Evolutionary conservation across 2,888 invertebrate species (phyloP), one percentile per base, ranked within the genome.

Genomic region (Cerceris ruficornis): DNA sequence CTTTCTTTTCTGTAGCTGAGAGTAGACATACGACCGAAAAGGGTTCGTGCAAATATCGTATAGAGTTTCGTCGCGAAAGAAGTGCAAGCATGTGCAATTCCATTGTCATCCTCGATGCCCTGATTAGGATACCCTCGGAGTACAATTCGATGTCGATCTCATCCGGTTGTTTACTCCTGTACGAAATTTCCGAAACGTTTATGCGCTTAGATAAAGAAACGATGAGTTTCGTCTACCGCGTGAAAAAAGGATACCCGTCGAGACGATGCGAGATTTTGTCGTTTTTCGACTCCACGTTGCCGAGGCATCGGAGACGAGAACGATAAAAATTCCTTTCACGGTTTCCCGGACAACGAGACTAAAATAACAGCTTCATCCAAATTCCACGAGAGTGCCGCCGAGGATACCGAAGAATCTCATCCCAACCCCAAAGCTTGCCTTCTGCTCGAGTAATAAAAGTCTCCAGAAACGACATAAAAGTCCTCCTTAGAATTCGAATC

Each of bases 271-370:
- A 28, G n/a, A 15, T 54, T 60, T 43, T 61, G 7, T 54, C 66
- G 66, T 66, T 77, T 77, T 62, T 64, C 49, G 71, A 55, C 52
- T 65, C 49, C 49, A 52, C 11, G n/a, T n/a, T 52, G 68, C 62
- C 52, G 69, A 39, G 60, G 39, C 28, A 28, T 69, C 46, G 52
- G 60, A 54, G 71, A 57, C 60, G 55, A 62, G 58, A 62, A 77
- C 77, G 60, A 86, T 86, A 86, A 86, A 86, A 86, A 86, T 86
- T 86, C 86, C 85, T 68, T 57, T 46, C 81, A 77, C 84, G 86
- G 71, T 84, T 86, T 85, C 84, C 77, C 80, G 81, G 49, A 58
- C 58, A 74, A 78, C 50, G 70, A 64, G 69, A 71, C 60, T 43
- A 75, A 69, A 86, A 83, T 79, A 79, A 83, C 77, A 76, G 66